Percentiles rank a stretch among this genome's conserved stretches.
phyloP scores from a whole-genome alignment of 2,113 vertebrate genomes.

The zebrafish (Danio rerio) region DNA sequence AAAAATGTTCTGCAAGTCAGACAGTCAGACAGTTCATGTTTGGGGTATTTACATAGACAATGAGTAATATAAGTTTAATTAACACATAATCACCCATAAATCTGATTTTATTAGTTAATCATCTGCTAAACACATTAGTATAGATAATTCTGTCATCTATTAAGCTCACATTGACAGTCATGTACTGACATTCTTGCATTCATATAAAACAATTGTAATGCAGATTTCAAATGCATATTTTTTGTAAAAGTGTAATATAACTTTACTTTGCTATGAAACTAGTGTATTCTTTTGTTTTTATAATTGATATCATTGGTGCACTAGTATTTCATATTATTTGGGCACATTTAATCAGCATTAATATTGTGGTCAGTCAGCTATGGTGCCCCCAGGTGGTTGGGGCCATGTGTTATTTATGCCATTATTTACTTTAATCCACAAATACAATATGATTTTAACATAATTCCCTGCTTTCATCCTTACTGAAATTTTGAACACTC shows the following conservation, averaged over 20 bases:
- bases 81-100: background rate
- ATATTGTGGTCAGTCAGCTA: background rate
- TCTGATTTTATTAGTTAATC: too few species aligned
- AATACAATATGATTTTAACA: background rate
- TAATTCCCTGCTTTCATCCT: constrained; percentile 2
- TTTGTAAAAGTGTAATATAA: background rate
- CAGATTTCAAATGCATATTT: background rate
- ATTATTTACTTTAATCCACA: background rate
- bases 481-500: background rate
- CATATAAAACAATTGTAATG: background rate
- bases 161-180: background rate
- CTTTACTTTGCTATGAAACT: background rate
- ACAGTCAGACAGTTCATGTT: background rate
- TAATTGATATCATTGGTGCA: constrained; percentile 1
- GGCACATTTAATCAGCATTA: background rate
- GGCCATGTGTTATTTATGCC: background rate
- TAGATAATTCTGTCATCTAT: background rate
- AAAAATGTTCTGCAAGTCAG: background rate
- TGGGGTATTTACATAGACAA: background rate
- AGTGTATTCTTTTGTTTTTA: background rate
- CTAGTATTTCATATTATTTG: background rate
- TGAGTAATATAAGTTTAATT: background rate
- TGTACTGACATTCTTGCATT: background rate
- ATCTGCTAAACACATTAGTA: background rate
- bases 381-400: too few species aligned